phyloP scores from a whole-genome alignment of 2,113 vertebrate species.

The Pseudonaja textilis region DNA sequence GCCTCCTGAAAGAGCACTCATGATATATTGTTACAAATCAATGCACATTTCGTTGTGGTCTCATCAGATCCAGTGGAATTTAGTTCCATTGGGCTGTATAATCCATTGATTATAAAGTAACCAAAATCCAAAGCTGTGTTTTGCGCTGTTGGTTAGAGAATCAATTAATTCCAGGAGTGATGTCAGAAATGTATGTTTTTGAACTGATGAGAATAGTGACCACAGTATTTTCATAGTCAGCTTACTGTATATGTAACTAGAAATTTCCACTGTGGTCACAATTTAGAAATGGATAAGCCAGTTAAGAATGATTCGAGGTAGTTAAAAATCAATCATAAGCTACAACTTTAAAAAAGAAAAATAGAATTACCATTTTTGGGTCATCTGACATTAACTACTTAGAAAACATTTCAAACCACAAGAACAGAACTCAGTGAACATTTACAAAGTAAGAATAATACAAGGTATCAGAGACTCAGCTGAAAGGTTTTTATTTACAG shows the following conservation, averaged over 20 bases:
- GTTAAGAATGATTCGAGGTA: neutral
- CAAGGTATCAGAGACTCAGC: neutral
- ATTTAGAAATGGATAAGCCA: neutral
- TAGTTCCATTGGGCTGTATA: neutral
- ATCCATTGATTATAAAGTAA: neutral
- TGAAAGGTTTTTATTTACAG: neutral
- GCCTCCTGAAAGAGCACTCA: neutral
- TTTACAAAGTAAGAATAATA: neutral
- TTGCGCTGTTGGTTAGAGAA: neutral
- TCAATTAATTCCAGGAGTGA: neutral
- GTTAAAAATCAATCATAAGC: neutral
- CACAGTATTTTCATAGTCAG: neutral
- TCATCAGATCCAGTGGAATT: neutral
- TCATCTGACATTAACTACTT: neutral
- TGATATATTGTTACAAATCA: slow-evolving; percentile 7
- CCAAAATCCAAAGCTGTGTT: neutral
- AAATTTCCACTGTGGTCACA: neutral
- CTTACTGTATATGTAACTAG: neutral
- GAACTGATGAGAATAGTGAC: neutral
- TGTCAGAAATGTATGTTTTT: neutral
- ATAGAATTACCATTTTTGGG: neutral
- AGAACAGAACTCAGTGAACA: neutral
- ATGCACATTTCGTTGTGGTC: neutral
- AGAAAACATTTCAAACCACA: neutral
- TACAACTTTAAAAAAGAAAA: neutral